A percentile compares a stretch with the other conserved stretches of the same genome.
Evolutionary conservation across 2,797 vertebrate genomes (phyloP).

Genomic region (Melopsittacus undulatus): DNA sequence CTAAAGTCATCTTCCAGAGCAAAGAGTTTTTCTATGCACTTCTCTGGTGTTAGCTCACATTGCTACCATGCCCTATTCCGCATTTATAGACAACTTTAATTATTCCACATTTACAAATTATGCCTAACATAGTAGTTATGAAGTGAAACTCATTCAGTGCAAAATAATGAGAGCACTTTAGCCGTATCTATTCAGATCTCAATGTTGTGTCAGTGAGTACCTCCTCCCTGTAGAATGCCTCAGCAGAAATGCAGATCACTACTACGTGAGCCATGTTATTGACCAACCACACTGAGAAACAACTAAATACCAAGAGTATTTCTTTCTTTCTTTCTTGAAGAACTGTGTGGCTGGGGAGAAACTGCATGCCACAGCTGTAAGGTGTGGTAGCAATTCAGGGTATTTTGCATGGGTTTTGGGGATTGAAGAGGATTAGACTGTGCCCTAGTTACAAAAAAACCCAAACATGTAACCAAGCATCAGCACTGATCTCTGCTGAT

Average conservation of each 20-base stretch:
- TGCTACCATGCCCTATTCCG: background rate
- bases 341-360: background rate
- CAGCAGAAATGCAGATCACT: background rate
- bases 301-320: background rate
- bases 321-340: background rate
- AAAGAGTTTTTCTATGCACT: fast-evolving
- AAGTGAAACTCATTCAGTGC: background rate
- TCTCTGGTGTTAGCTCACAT: fast-evolving
- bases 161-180: background rate
- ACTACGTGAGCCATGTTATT: background rate
- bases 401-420: background rate
- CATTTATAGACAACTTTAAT: background rate
- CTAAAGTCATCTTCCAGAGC: background rate
- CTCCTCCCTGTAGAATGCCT: background rate
- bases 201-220: background rate
- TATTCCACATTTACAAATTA: background rate
- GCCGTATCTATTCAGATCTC: background rate
- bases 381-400: background rate
- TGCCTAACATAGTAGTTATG: background rate
- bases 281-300: background rate
- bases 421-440: background rate
- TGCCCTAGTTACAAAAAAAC: background rate
- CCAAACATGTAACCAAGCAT: background rate
- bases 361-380: background rate
- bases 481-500: background rate